phyloP scores from a whole-genome alignment of 2,888 invertebrate species.

The Dicyrtoma fusca region DNA sequence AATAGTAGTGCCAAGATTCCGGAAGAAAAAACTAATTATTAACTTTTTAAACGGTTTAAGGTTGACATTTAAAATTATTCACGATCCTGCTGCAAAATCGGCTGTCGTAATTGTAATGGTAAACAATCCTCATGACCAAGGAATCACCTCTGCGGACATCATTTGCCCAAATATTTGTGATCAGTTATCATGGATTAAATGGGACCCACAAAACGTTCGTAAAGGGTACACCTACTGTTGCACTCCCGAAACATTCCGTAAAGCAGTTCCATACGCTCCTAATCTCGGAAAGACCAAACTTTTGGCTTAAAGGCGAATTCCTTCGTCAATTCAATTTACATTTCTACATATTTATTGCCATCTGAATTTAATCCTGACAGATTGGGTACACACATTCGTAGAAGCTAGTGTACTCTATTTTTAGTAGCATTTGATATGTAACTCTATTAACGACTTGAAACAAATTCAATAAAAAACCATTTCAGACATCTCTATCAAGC shows the following conservation, averaged over 20 bases:
- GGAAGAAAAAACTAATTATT: neutral
- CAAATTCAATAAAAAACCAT: too few species aligned
- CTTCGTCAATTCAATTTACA: too few species aligned
- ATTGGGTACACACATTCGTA: too few species aligned
- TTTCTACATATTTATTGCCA: too few species aligned
- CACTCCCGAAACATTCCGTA: slow-evolving; percentile 64
- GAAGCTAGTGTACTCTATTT: too few species aligned
- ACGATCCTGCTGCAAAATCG: slow-evolving; percentile 62
- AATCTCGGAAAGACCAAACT: slow-evolving; percentile 58
- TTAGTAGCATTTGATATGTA: too few species aligned
- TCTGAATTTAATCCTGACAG: too few species aligned
- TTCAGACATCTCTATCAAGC: too few species aligned
- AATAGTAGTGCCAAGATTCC: neutral
- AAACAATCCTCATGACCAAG: slow-evolving; percentile 66
- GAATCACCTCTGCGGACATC: slow-evolving; percentile 56
- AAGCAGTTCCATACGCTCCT: slow-evolving; percentile 64
- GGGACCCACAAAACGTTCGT: slow-evolving; percentile 64
- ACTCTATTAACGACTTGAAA: too few species aligned
- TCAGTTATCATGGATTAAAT: slow-evolving; percentile 64
- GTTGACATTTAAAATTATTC: slow-evolving; percentile 65
- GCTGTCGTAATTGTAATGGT: slow-evolving; percentile 68
- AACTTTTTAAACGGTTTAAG: slow-evolving; percentile 54
- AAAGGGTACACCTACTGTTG: slow-evolving; percentile 69
- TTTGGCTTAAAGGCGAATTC: too few species aligned
- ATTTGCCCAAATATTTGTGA: slow-evolving; percentile 64